These are phyloP conservation scores for Oncorhynchus tshawytscha DNA, from an alignment of 2,113 vertebrate species.

Conservation along the genomic window DNA sequence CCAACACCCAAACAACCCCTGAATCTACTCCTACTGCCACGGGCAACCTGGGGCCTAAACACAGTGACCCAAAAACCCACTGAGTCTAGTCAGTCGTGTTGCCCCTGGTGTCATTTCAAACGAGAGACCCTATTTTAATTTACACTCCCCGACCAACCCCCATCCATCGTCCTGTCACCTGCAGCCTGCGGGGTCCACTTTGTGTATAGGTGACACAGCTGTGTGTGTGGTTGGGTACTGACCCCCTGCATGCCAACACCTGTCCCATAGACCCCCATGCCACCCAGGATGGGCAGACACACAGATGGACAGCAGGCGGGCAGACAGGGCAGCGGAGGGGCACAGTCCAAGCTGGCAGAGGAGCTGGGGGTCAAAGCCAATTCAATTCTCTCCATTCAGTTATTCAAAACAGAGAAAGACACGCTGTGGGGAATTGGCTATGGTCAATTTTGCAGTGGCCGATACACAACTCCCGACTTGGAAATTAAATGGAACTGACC, in stretches of 20 bases:
- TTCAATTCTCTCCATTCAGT: constrained; percentile 5
- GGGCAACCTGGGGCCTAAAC: constrained; percentile 24
- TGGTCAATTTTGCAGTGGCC: no score
- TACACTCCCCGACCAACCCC: constrained; percentile 34
- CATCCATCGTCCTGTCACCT: constrained; percentile 63
- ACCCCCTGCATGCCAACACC: constrained; percentile 54
- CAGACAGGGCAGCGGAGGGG: constrained; percentile 51
- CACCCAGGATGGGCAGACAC: constrained; percentile 46
- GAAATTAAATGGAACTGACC: constrained; percentile 40
- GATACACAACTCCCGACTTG: constrained; percentile 34
- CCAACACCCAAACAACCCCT: constrained; percentile 41
- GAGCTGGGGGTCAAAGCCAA: constrained; percentile 45
- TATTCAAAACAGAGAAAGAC: constrained; percentile 39
- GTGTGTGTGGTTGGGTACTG: constrained; percentile 20
- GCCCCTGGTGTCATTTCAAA: neutral
- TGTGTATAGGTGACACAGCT: constrained; percentile 42
- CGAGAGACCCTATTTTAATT: constrained; percentile 25
- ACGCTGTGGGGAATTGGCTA: constrained; percentile 28
- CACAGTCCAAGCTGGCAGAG: constrained; percentile 45
- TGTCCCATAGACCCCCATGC: constrained; percentile 39
- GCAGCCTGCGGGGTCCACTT: constrained; percentile 31
- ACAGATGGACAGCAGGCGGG: constrained; percentile 39
- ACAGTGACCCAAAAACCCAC: no score
- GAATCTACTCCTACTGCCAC: constrained; percentile 11
- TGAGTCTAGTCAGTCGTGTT: no score